Evolutionary conservation across 2,888 invertebrate species (phyloP), one percentile per base, ranked within the genome.

Genomic region (Leptodirus hochenwartii): DNA sequence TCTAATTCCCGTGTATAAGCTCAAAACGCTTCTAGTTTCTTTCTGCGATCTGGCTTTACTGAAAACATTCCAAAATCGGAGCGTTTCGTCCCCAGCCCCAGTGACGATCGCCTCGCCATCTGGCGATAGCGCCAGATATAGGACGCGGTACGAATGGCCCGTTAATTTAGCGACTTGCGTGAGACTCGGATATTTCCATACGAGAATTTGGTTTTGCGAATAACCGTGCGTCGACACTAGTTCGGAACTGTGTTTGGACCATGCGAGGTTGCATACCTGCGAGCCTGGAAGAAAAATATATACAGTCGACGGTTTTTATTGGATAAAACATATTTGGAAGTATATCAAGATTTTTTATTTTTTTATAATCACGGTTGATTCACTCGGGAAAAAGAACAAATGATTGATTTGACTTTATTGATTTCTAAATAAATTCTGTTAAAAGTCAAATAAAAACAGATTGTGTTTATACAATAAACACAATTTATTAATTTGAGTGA

Each of bases 91-190:
- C 0, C 96, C 96, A 2, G 96, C 96, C 15, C 96, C 96, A 0
- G 96, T 98, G 0, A 98, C 96, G 39, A 98, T 96, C 3, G 95
- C 90, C 53, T 96, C 95, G 17, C 96, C 96, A 53, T 95, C 95
- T 0, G 96, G 96, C 3, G 93, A 95, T 55, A 96, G 70, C 0
- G 96, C 95, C 43, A 96, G 59, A 56, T 96, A 96, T 1, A 98
- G 62, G 3, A 98, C 96, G 40, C 96, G 64, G 54, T 87, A 91
- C 15, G 91, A 88, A 53, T 96, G 96, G 0, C 96, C 96, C 0
- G 93, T 93, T 37, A 96, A 60, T 53, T 95, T 95, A 25, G 95
- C 95, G 36, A 96, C 91, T 60, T 91, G 93, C 13, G 88, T 87
- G 38, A 98, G 62, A 35, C 88, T 87, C 1, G 96, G 96, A 56